These are phyloP conservation scores for Uromys caudimaculatus DNA, from an alignment of 2,797 vertebrate genomes.

Conservation along the genomic window DNA sequence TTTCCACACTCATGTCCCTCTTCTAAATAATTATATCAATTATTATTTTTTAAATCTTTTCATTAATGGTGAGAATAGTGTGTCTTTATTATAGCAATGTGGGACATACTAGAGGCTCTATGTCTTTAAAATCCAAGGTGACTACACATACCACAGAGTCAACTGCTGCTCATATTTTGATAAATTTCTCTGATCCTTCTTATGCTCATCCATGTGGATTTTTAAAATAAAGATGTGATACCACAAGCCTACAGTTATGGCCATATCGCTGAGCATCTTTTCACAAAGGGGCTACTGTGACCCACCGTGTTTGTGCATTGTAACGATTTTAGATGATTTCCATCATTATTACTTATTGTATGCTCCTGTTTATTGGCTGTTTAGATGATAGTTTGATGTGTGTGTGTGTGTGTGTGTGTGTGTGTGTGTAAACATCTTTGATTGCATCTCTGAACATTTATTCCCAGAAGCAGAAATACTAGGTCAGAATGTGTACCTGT, in stretches of 20 bases:
- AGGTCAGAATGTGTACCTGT: slow-evolving; percentile 47
- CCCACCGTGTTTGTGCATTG: neutral
- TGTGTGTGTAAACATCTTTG: neutral
- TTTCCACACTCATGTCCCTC: neutral
- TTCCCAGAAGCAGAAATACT: slow-evolving; percentile 47
- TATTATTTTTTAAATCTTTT: neutral
- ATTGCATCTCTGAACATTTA: neutral
- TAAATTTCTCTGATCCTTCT: neutral
- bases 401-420: neutral
- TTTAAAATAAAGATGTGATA: neutral
- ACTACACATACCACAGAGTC: neutral
- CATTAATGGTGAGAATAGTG: neutral
- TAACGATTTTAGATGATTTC: neutral
- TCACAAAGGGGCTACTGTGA: neutral
- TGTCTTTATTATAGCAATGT: slow-evolving; percentile 5
- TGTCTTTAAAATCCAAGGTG: neutral
- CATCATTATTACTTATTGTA: neutral
- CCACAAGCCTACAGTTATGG: neutral
- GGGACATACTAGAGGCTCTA: neutral
- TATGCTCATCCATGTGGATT: neutral
- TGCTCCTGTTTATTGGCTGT: neutral
- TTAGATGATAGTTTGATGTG: neutral
- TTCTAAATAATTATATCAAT: neutral
- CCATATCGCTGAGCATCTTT: neutral
- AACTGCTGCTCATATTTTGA: neutral